Conservation (phyloP, 2,113 vertebrate species). For the Laticauda colubrina region DNA sequence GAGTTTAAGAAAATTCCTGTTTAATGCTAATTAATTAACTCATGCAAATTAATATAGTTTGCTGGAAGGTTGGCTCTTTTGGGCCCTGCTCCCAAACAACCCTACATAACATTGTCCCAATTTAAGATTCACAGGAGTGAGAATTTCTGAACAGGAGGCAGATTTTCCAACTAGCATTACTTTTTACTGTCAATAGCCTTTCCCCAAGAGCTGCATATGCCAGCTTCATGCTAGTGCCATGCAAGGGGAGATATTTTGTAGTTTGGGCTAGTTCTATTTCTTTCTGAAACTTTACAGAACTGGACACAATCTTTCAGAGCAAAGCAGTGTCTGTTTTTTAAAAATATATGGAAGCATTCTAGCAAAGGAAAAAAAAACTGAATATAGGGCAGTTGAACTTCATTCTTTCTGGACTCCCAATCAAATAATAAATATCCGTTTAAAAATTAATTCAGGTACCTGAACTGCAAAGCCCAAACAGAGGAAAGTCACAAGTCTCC, state of each 20-base stretch:
- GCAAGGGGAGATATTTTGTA: neutral
- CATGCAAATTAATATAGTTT: neutral
- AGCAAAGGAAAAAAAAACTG: neutral
- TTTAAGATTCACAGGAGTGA: neutral
- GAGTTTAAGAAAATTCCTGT: neutral
- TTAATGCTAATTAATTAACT: neutral
- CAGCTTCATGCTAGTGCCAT: neutral
- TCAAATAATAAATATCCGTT: neutral
- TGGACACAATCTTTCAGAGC: neutral
- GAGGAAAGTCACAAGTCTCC: neutral
- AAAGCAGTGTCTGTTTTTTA: neutral
- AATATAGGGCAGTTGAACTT: neutral
- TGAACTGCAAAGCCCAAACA: neutral
- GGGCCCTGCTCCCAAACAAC: neutral
- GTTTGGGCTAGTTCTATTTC: constrained; percentile 11
- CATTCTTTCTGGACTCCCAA: neutral
- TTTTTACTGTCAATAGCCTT: neutral
- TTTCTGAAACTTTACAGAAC: neutral
- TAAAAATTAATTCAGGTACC: neutral
- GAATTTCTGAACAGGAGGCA: neutral
- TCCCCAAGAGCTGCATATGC: neutral
- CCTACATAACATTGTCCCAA: neutral
- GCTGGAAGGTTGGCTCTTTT: neutral
- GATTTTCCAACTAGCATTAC: neutral
- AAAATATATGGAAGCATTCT: neutral